These are phyloP conservation scores for Phortica okadai DNA, from an alignment of 2,888 invertebrate species.

Conservation along the genomic window DNA sequence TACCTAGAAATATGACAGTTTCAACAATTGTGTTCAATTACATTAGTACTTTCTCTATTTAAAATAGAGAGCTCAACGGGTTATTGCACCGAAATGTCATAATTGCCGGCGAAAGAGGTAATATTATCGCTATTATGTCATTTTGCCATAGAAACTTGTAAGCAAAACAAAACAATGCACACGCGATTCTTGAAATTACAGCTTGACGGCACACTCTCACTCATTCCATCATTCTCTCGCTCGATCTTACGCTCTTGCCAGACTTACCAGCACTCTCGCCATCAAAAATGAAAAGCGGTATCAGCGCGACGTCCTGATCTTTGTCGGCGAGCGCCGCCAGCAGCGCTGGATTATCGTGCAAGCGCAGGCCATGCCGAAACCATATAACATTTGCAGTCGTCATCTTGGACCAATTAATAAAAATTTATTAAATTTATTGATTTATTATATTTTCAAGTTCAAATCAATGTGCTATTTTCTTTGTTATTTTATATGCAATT, in stretches of 20 bases:
- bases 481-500: not conserved
- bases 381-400: conserved; percentile 79
- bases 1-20: no score
- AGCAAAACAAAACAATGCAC: no score
- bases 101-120: no score
- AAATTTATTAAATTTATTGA: not conserved
- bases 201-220: not conserved
- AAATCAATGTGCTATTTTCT: not conserved
- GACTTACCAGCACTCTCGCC: conserved; percentile 83
- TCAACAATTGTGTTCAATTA: no score
- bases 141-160: no score
- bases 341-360: conserved; percentile 84
- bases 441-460: not conserved
- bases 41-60: no score
- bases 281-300: conserved; percentile 85
- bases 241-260: not conserved
- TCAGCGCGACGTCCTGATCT: conserved; percentile 75
- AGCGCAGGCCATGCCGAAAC: conserved; percentile 84
- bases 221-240: not conserved
- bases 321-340: conserved; percentile 77
- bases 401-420: conserved; percentile 36
- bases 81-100: no score
- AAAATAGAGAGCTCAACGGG: no score
- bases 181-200: no score
- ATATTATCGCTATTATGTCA: no score